Evolutionary conservation across 2,888 invertebrate species (phyloP), one percentile per base, ranked within the genome.

Genomic region (Antheraea assamensis): DNA sequence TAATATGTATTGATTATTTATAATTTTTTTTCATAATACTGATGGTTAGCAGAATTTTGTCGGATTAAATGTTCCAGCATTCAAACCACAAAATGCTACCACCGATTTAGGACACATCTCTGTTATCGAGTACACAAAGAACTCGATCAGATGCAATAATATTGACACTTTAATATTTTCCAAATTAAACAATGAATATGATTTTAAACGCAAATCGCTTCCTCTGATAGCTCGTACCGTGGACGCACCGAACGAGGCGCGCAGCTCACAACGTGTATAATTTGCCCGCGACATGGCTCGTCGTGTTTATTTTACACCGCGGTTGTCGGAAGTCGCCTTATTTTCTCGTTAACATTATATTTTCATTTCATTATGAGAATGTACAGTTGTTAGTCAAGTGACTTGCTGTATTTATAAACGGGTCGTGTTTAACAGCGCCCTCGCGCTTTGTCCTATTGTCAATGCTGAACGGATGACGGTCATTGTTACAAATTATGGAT

Each of bases 241-340:
- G 21, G 75, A 64, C 75, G 73, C 79, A 58, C 71, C 66, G 52
- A 31, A 70, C 71, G 52, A 31, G 71, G 55, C 72, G 47, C 71
- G 35, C 64, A 74, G 55, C 74, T 64, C 66, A 55, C 61, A 27
- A 71, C 75, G 70, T 79, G 79, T 84, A 81, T 83, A 86, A 84
- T 85, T 85, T 84, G 80, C 77, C 79, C 79, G 82, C 83, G 85
- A 85, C 86, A 83, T 75, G 81, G 79, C 82, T 78, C 79, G 79
- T 81, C 84, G 83, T 91, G 91, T 92, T 92, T 90, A 90, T 86
- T 88, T 84, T 86, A 80, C 85, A 76, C 78, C 77, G 77, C 78
- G 79, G 83, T 80, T 85, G 89, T 86, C 89, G 89, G 90, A 90
- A 88, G 88, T 87, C 81, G 83, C 82, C 82, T 81, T 80, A 77